These are phyloP conservation scores for Pantherophis alleghaniensis DNA, from an alignment of 2,797 vertebrate genomes.

Conservation along the genomic window DNA sequence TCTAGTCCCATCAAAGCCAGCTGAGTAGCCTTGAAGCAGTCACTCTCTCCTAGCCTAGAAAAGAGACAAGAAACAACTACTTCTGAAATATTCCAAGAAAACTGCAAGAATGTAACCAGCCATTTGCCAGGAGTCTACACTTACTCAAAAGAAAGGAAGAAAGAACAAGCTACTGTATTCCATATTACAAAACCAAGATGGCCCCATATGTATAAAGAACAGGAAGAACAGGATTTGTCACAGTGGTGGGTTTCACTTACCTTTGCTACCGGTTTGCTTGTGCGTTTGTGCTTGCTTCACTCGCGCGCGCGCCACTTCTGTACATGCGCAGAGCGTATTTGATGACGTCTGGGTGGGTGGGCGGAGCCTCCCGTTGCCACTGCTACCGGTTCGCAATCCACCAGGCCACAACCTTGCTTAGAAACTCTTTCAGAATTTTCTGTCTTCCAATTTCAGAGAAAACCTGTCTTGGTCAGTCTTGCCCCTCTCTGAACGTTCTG, in stretches of 20 bases:
- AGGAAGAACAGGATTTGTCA: background rate
- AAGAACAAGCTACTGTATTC: background rate
- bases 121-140: background rate
- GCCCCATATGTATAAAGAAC: background rate
- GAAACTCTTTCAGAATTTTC: background rate
- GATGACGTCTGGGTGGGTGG: too few relatives aligned
- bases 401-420: background rate
- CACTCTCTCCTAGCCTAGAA: background rate
- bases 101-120: background rate
- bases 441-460: background rate
- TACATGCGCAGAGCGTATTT: too few relatives aligned
- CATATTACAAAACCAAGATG: background rate
- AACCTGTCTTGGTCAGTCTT: background rate
- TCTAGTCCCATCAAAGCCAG: background rate
- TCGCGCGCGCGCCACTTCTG: too few relatives aligned
- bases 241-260: too few relatives aligned
- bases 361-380: too few relatives aligned
- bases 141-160: background rate
- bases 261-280: too few relatives aligned
- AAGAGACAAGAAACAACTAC: background rate
- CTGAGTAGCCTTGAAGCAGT: background rate
- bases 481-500: background rate
- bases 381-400: too few relatives aligned
- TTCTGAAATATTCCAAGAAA: background rate
- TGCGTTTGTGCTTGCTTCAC: too few relatives aligned